These are phyloP conservation scores for Stegostoma tigrinum DNA, from an alignment of 2,113 vertebrate genomes.

Conservation along the genomic window DNA sequence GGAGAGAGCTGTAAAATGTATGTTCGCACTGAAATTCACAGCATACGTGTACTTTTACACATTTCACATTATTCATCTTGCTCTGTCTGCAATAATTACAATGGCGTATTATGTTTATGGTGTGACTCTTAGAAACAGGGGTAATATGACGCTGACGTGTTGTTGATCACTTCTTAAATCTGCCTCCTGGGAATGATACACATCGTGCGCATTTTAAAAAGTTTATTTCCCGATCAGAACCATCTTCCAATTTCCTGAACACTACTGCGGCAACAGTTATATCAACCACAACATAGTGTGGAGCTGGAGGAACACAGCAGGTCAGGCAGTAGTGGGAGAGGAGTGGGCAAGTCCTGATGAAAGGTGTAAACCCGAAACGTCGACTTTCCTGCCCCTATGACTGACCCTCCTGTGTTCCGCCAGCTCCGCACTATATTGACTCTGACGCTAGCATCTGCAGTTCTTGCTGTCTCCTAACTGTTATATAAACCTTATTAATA, in stretches of 20 bases:
- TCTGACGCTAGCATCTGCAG: too few species aligned
- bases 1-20: neutral
- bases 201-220: neutral
- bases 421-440: too few species aligned
- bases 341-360: too few species aligned
- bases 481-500: neutral
- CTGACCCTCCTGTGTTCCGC: too few species aligned
- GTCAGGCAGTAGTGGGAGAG: too few species aligned
- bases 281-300: too few species aligned
- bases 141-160: neutral
- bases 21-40: neutral
- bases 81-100: neutral
- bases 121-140: neutral
- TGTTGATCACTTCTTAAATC: neutral
- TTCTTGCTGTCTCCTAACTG: too few species aligned
- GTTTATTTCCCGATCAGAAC: neutral
- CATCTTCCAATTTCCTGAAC: neutral
- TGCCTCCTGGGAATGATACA: neutral
- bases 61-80: neutral
- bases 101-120: neutral
- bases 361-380: too few species aligned
- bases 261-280: neutral
- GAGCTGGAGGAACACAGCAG: too few species aligned
- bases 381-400: too few species aligned
- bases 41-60: neutral